These are phyloP conservation scores for Adoxophyes honmai DNA, from an alignment of 1,140 invertebrate genomes.

Conservation along the genomic window DNA sequence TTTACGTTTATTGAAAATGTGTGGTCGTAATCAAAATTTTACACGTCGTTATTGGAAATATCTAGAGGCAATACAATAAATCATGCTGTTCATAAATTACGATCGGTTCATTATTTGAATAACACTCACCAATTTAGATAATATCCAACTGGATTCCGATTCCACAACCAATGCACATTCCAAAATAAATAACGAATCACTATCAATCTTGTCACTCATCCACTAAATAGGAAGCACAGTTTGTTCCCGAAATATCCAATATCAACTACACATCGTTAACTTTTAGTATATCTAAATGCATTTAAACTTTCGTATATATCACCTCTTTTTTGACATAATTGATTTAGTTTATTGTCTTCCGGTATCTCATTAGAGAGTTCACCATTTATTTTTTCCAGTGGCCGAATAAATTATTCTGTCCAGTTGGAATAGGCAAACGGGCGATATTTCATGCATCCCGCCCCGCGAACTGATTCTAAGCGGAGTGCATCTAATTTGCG, in stretches of 20 bases:
- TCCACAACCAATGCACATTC: constrained; percentile 13
- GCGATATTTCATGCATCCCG: constrained; percentile 65
- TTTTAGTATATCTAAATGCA: constrained; percentile 27
- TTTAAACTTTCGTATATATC: constrained; percentile 36
- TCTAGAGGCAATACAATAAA: too few species aligned
- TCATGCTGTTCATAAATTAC: neutral
- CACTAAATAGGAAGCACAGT: constrained; percentile 13
- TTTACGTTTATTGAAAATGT: too few species aligned
- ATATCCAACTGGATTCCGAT: constrained; percentile 13
- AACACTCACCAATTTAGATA: constrained; percentile 1
- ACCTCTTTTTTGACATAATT: constrained; percentile 60
- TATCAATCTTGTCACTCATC: constrained; percentile 10
- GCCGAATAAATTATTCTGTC: constrained; percentile 35
- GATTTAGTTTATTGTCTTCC: constrained; percentile 39
- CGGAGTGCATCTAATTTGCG: constrained; percentile 63
- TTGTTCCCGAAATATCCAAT: constrained; percentile 19
- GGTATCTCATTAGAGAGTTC: constrained; percentile 32
- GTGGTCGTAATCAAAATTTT: too few species aligned
- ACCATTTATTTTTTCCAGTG: constrained; percentile 49
- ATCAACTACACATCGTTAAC: constrained; percentile 16
- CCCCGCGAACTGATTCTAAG: constrained; percentile 58
- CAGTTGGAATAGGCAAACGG: constrained; percentile 50
- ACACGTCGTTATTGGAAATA: too few species aligned
- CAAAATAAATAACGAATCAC: constrained; percentile 12
- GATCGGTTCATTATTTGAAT: neutral